Evolutionary conservation across 2,113 vertebrate species (phyloP).

Genomic region (Anhinga rufa): DNA sequence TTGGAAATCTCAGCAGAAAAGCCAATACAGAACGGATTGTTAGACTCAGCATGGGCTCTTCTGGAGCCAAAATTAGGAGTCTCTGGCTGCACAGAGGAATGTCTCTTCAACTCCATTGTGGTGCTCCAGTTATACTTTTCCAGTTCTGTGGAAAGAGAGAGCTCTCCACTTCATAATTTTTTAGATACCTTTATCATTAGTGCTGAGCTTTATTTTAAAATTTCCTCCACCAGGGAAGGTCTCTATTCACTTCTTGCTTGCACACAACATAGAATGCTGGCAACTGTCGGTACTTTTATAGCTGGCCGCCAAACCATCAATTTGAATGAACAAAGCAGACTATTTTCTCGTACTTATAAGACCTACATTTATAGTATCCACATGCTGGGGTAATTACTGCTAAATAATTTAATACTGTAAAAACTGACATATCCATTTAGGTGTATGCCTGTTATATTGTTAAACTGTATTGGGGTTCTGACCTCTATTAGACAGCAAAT

Average conservation of each 20-base stretch:
- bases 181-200: not conserved
- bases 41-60: not conserved
- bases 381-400: constrained; percentile 74
- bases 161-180: not conserved
- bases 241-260: not conserved
- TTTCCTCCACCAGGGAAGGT: not conserved
- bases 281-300: constrained; percentile 28
- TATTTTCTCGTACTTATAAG: constrained; percentile 65
- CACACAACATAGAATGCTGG: not conserved
- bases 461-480: constrained; percentile 70
- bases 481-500: constrained; percentile 73
- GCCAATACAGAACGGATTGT: not conserved
- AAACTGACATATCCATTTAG: constrained; percentile 73
- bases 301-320: constrained; percentile 51
- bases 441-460: constrained; percentile 69
- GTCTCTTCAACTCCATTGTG: not conserved
- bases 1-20: not conserved
- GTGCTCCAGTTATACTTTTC: not conserved
- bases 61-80: not conserved
- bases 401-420: constrained; percentile 76
- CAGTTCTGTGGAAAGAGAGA: not conserved
- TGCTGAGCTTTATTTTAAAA: not conserved
- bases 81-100: not conserved
- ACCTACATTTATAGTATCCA: constrained; percentile 68
- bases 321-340: constrained; percentile 70